Evolutionary conservation across 2,888 invertebrate species (phyloP).

Genomic region (Cynaeus angustus): DNA sequence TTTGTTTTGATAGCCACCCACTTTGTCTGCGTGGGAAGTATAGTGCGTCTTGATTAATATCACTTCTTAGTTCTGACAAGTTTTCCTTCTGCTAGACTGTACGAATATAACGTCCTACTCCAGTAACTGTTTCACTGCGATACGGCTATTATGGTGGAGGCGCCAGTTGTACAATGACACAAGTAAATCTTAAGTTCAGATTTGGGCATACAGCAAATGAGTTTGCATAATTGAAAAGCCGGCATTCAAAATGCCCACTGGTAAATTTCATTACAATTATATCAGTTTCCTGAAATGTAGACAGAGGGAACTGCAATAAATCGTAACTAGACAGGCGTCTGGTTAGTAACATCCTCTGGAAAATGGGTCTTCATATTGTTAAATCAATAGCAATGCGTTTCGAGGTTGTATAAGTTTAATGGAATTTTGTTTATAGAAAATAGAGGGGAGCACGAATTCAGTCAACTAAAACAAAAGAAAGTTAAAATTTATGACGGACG

Average conservation of each 20-base stretch:
- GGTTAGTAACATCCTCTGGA: neutral
- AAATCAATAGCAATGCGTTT: too few species aligned
- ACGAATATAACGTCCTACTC: slow-evolving; percentile 22
- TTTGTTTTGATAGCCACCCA: slow-evolving; percentile 7
- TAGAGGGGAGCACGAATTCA: slow-evolving; percentile 6
- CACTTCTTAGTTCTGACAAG: slow-evolving; percentile 35
- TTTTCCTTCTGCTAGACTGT: slow-evolving; percentile 6
- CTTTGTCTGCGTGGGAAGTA: slow-evolving; percentile 14
- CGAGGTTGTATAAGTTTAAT: too few species aligned
- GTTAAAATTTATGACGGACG: slow-evolving; percentile 39
- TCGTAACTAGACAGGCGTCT: slow-evolving; percentile 4
- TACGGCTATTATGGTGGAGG: slow-evolving; percentile 25
- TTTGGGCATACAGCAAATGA: slow-evolving; percentile 18
- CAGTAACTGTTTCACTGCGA: slow-evolving; percentile 22
- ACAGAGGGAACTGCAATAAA: slow-evolving; percentile 15
- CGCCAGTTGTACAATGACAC: slow-evolving; percentile 21
- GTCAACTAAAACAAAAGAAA: slow-evolving; percentile 26
- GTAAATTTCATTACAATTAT: slow-evolving; percentile 24
- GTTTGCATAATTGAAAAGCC: slow-evolving; percentile 26
- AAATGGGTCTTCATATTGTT: too few species aligned
- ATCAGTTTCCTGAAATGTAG: slow-evolving; percentile 21
- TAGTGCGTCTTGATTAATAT: slow-evolving; percentile 31
- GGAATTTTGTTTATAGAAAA: neutral
- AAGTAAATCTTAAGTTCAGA: slow-evolving; percentile 33
- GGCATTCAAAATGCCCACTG: slow-evolving; percentile 24